These are phyloP conservation scores for Drosophila simulans DNA, from an alignment of 1,140 invertebrate genomes.

Conservation along the genomic window DNA sequence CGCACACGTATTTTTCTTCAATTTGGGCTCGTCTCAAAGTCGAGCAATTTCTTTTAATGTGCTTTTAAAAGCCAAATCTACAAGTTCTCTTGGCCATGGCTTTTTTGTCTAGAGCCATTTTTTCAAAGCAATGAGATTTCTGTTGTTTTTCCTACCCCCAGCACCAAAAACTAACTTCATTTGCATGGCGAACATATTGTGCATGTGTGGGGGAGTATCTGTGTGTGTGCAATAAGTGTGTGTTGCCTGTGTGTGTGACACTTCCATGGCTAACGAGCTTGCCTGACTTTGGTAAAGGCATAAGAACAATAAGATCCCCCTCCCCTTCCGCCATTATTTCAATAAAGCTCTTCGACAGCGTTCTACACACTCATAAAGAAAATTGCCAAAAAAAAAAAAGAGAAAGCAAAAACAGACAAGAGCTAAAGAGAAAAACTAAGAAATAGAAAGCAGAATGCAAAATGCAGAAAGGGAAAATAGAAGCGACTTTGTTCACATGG, in stretches of 20 bases:
- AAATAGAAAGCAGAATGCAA: slow-evolving; percentile 29
- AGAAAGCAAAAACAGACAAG: slow-evolving; percentile 12
- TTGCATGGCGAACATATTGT: slow-evolving; percentile 65
- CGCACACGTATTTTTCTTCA: slow-evolving; percentile 54
- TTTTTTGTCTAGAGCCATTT: slow-evolving; percentile 40
- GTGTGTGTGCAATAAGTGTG: slow-evolving; percentile 4
- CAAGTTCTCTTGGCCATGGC: slow-evolving; percentile 47
- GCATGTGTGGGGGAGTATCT: slow-evolving; percentile 20
- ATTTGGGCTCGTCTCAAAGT: slow-evolving; percentile 46
- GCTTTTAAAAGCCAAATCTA: slow-evolving; percentile 79
- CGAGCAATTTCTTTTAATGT: slow-evolving; percentile 76
- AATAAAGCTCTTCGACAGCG: slow-evolving; percentile 71
- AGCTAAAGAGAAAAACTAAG: slow-evolving; percentile 3
- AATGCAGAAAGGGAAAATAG: slow-evolving; percentile 20
- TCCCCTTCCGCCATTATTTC: slow-evolving; percentile 55
- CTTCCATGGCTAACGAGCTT: slow-evolving; percentile 66
- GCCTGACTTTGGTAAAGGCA: slow-evolving; percentile 59
- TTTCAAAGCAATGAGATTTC: slow-evolving; percentile 63
- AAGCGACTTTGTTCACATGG: slow-evolving; percentile 39
- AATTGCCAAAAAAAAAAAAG: slow-evolving; percentile 36
- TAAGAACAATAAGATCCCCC: slow-evolving; percentile 59
- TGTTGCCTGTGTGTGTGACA: slow-evolving; percentile 28
- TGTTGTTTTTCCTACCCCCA: slow-evolving; percentile 67
- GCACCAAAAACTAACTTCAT: slow-evolving; percentile 79
- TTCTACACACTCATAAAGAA: slow-evolving; percentile 49